A percentile compares a stretch with the other conserved stretches of the same genome.
Conservation (phyloP, 2,113 vertebrate species). For the Pomatorhinus ruficollis region DNA sequence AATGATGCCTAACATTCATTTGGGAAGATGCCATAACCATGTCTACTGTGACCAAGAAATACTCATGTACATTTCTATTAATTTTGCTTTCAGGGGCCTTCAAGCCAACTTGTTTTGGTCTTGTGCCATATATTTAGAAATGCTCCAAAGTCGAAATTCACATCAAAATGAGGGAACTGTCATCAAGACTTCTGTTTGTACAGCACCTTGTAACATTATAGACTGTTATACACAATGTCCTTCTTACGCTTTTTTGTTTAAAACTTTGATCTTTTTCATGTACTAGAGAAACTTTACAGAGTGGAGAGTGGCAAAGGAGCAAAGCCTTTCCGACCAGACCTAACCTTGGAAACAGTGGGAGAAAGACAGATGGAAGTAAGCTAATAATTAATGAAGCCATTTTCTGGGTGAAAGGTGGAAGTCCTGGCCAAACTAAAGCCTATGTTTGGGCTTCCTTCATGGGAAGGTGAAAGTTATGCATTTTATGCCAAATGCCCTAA, state of each 20-base stretch:
- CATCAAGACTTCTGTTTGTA: background rate
- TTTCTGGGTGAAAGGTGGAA: background rate
- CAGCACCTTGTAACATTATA: background rate
- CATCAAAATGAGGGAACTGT: background rate
- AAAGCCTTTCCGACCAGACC: conserved; percentile 88
- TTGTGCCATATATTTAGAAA: conserved; percentile 20
- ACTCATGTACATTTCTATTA: background rate
- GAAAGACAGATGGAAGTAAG: conserved; percentile 88
- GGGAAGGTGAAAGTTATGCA: background rate
- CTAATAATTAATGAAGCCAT: conserved; percentile 10
- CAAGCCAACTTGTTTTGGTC: background rate
- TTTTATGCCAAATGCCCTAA: conserved; percentile 1
- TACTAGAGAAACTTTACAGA: conserved; percentile 88
- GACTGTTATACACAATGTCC: background rate
- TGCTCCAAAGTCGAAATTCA: background rate
- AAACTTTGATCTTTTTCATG: background rate
- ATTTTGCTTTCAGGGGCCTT: conserved; percentile 7
- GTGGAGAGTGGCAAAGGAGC: conserved; percentile 75
- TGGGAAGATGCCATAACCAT: conserved; percentile 8
- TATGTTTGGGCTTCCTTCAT: background rate
- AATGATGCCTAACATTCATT: background rate
- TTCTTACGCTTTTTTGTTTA: background rate
- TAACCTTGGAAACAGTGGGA: conserved; percentile 81
- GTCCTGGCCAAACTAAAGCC: background rate
- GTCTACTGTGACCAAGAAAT: background rate